Evolutionary conservation across 23 tunicate genomes (phyloP).

Genomic region (Halocynthia roretzi): DNA sequence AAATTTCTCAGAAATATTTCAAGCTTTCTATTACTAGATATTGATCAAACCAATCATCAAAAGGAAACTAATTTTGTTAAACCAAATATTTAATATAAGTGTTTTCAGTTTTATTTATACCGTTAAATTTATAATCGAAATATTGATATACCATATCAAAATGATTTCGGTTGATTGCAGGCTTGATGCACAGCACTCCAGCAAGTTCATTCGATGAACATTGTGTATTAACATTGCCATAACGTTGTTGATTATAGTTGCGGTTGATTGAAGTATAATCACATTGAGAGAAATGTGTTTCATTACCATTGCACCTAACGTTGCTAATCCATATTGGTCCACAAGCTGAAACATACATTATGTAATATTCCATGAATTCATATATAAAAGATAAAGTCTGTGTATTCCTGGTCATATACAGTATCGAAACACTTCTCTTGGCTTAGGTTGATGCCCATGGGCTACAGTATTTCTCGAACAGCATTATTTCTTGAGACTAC

Average conservation of each 20-base stretch:
- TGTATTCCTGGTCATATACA: not conserved
- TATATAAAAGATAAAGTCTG: not conserved
- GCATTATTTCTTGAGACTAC: no score
- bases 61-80: no score
- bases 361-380: not conserved
- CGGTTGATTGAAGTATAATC: not conserved
- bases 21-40: no score
- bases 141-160: no score
- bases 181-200: constrained; percentile 8
- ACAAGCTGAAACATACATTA: not conserved
- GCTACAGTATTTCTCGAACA: not conserved
- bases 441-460: not conserved
- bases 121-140: no score
- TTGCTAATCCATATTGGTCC: constrained; percentile 21
- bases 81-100: no score
- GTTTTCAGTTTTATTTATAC: no score
- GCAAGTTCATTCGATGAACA: constrained; percentile 10
- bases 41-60: no score
- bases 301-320: not conserved
- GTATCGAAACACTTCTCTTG: no score
- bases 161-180: not conserved
- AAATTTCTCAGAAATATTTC: no score
- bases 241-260: not conserved
- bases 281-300: constrained; percentile 3
- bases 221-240: constrained; percentile 8